Conservation (phyloP, 2,113 vertebrate genomes). For the Phalacrocorax pelagicus region DNA sequence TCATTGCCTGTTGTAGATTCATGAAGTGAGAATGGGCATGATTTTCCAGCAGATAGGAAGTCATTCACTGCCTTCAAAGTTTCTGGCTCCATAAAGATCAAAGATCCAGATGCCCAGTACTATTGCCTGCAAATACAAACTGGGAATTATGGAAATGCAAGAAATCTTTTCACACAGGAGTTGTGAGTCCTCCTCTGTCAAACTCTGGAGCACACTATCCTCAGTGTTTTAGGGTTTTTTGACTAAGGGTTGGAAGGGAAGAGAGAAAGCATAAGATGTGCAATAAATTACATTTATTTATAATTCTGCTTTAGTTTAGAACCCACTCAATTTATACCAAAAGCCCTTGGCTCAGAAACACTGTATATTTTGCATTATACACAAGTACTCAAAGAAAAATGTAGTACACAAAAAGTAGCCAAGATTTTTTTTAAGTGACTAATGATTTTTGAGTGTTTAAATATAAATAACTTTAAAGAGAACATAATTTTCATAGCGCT, state of each 20-base stretch:
- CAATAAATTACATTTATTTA: constrained; percentile 23
- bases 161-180: background rate
- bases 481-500: background rate
- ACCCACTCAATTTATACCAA: background rate
- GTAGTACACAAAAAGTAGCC: background rate
- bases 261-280: background rate
- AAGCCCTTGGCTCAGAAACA: constrained; percentile 18
- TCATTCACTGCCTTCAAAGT: background rate
- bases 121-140: background rate
- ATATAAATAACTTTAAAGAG: constrained; percentile 8
- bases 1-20: background rate
- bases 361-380: background rate
- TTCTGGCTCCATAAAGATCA: background rate
- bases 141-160: background rate
- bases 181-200: background rate
- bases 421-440: constrained; percentile 17
- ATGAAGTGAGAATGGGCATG: background rate
- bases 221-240: background rate
- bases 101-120: background rate
- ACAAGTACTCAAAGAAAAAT: constrained; percentile 7
- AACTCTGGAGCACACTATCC: background rate
- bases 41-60: constrained; percentile 31
- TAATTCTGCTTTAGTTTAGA: background rate
- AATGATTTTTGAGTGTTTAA: constrained; percentile 39
- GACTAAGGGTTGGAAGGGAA: background rate